Base-by-base conservation (phyloP, 2,888 invertebrate genomes). In the Oasisia sp. region DNA sequence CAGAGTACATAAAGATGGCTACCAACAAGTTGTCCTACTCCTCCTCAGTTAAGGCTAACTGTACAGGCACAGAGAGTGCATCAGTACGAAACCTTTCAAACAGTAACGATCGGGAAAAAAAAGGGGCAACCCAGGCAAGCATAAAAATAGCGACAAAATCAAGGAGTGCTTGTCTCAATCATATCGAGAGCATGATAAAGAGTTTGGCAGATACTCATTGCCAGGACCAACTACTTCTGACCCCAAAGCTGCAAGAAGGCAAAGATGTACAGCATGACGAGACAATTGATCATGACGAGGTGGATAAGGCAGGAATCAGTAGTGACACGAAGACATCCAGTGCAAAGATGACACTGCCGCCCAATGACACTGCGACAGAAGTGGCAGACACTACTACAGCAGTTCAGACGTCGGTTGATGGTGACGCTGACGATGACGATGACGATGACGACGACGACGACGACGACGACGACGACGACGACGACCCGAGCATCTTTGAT, bases 401-500 rank as follows among this genome's bases (percentile, higher is more conserved):
- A 74, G n/a, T n/a, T 7, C 27, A 27, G 74, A 74, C n/a, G 74
- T 74, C 74, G 27, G n/a, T n/a, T 0, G 74, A 74, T 19, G 74
- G 27, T n/a, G 74, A 74, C 27, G 27, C 27, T 7, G 44, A 91
- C 32, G 89, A 44, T 11, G 14, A 50, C 9, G 91, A 74, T 32
- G 91, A 74, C 27, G n/a, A n/a, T n/a, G n/a, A n/a, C n/a, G n/a
- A n/a, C n/a, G n/a, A n/a, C n/a, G n/a, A n/a, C n/a, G n/a, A n/a
- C n/a, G 32, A 74, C 5, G 74, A 45, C 9, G 89, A 19, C 12
- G 38, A 32, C 89, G 27, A 32, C 14, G 74, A 92, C 32, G 91
- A 94, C 32, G 94, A 94, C 92, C 92, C 92, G 1, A 91, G 94
- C 93, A 93, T 93, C 9, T 95, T 95, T 94, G 95, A 95, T 90